Base-by-base conservation (phyloP, 2,113 vertebrate species). In the Antigone vipio region DNA sequence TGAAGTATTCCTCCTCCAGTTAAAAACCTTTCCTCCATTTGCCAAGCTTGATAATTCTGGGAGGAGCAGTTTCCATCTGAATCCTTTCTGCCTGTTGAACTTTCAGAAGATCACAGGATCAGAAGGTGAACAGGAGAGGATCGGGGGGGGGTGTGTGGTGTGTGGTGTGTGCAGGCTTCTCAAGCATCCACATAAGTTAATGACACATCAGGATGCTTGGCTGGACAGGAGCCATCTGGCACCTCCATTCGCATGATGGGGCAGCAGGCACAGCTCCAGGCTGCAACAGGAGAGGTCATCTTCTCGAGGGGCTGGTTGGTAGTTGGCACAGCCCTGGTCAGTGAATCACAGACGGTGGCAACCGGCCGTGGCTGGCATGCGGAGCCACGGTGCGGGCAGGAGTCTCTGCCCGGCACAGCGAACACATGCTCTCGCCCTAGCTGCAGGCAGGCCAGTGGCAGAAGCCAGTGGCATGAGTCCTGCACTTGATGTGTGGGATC, bases 401-500 rank as follows among this genome's bases (percentile, higher is more conserved):
- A 79, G 62, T 45, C 66, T 44, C 55, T 69, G 35, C 22, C 73
- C 3, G 6, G 55, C 55, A 49, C 16, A 45, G 64, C 27, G 60
- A 64, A 72, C 3, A 10, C 2, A 0, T 0, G 4, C 42, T 82
- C 81, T 85, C 0, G 0, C 47, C 81, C 52, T 44, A 9, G 49
- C 81, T 88, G 60, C 10, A 15, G 88, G 74, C 85, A 45, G 80
- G 29, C 26, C 49, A 50, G 71, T 11, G 62, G 49, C 88, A 95
- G 85, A 50, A 92, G 30, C 68, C 76, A 26, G 56, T 14, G 40
- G 42, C 53, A 14, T 85, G 82, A 94, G 91, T 84, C 72, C 80
- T 88, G 62, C 58, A 50, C 40, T 18, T 40, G 47, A 47, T 42
- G 83, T 69, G 45, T 93, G 59, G 56, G 76, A 67, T 38, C 92